A percentile compares a stretch with the other conserved stretches of the same genome.
Conservation (phyloP, 2,113 vertebrate species). For the Colistium nudipinnis region DNA sequence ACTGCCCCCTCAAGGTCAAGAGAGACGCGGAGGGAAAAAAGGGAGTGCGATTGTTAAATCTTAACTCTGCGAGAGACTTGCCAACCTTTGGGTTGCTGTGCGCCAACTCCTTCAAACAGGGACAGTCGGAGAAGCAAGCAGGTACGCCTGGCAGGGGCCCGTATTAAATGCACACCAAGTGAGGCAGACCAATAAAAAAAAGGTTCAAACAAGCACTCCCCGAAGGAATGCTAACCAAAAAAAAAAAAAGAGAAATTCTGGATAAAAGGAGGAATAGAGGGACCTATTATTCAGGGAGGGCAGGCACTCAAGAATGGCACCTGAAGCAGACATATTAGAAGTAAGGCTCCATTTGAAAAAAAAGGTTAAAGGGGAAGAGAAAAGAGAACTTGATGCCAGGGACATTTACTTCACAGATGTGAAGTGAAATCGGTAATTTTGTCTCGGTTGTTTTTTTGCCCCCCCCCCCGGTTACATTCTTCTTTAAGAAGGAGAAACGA, state of each 20-base stretch:
- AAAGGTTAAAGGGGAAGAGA: conserved; percentile 11
- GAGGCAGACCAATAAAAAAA: conserved; percentile 24
- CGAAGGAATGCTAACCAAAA: conserved; percentile 1
- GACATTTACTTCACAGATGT: conserved; percentile 38
- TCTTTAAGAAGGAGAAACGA: conserved; percentile 48
- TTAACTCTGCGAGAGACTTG: conserved; percentile 39
- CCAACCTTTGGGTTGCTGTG: conserved; percentile 13
- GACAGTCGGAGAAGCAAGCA: conserved; percentile 36
- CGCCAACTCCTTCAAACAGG: conserved; percentile 39
- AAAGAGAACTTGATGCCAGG: conserved; percentile 30
- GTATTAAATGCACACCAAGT: conserved; percentile 55
- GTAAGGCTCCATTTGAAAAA: conserved; percentile 8
- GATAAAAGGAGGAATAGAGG: conserved; percentile 33
- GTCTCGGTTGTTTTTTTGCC: conserved; percentile 46
- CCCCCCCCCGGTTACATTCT: conserved; percentile 34
- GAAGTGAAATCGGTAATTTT: conserved; percentile 54
- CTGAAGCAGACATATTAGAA: conserved; percentile 50
- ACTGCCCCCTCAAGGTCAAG: conserved; percentile 56
- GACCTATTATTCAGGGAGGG: conserved; percentile 23
- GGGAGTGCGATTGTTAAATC: conserved; percentile 46
- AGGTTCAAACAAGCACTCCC: conserved; percentile 27
- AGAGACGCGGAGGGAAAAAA: conserved; percentile 37
- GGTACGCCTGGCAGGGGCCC: conserved; percentile 52
- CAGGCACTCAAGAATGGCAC: conserved; percentile 20
- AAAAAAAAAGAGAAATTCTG: conserved; percentile 15